Evolutionary conservation across 2,797 vertebrate genomes (phyloP).

Genomic region (Parotocinclus haroldoi): DNA sequence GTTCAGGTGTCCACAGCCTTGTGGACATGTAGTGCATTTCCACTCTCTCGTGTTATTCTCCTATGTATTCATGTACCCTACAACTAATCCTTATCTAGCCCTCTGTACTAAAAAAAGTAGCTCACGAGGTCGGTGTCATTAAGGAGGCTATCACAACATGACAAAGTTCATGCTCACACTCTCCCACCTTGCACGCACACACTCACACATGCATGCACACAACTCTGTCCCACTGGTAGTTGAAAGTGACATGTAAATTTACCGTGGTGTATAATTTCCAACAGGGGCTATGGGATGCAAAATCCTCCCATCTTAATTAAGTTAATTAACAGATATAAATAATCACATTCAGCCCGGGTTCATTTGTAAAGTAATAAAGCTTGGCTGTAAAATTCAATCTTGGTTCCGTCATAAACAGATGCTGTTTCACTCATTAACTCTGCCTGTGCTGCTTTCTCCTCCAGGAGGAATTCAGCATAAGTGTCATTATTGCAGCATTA

Average conservation of each 20-base stretch:
- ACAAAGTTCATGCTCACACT: neutral
- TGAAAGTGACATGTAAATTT: constrained; percentile 60
- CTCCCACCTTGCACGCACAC: neutral
- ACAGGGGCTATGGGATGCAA: constrained; percentile 54
- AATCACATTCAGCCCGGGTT: constrained; percentile 69
- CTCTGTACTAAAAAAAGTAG: too few relatives aligned
- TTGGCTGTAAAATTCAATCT: constrained; percentile 64
- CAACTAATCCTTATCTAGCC: too few relatives aligned
- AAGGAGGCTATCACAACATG: too few relatives aligned
- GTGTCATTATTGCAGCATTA: constrained; percentile 45
- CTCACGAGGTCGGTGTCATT: too few relatives aligned
- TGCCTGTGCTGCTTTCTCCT: constrained; percentile 49
- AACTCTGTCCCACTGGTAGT: constrained; percentile 35
- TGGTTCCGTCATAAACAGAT: constrained; percentile 68
- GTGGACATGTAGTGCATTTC: too few relatives aligned
- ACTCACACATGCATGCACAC: constrained; percentile 11
- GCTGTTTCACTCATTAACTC: constrained; percentile 43
- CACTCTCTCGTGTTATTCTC: too few relatives aligned
- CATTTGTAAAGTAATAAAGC: constrained; percentile 72
- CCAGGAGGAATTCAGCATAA: constrained; percentile 16
- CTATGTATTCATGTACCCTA: too few relatives aligned
- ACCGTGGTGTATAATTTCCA: constrained; percentile 62
- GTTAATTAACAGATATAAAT: constrained; percentile 76
- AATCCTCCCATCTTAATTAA: constrained; percentile 67
- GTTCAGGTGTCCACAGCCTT: too few relatives aligned